These are phyloP conservation scores for Austrofundulus limnaeus DNA, from an alignment of 2,113 vertebrate species.

Conservation along the genomic window DNA sequence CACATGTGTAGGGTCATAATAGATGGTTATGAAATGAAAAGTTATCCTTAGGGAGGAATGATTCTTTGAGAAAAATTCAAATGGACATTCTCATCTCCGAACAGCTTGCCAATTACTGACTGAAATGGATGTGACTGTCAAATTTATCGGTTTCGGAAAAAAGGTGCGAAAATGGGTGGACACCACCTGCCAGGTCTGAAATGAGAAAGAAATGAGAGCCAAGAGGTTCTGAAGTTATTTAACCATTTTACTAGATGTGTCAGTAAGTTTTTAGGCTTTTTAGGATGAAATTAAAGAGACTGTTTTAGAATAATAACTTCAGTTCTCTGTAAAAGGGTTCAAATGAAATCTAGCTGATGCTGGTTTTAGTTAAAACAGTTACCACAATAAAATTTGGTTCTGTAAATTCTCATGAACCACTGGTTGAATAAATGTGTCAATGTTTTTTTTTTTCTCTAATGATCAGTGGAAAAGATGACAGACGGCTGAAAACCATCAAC, in stretches of 20 bases:
- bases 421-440: too few species aligned
- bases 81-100: background rate
- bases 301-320: background rate
- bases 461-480: too few species aligned
- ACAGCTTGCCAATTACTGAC: background rate
- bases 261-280: background rate
- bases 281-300: background rate
- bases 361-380: too few species aligned
- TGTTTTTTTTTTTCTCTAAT: too few species aligned
- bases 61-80: background rate
- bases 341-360: background rate
- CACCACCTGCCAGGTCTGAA: background rate
- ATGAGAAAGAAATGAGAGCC: background rate
- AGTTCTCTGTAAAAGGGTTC: background rate
- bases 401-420: too few species aligned
- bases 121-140: constrained; percentile 7
- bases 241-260: background rate
- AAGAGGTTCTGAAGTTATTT: background rate
- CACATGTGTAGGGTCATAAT: background rate
- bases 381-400: too few species aligned
- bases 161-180: background rate
- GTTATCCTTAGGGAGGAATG: background rate
- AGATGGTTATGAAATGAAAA: background rate
- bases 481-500: too few species aligned
- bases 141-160: background rate